Evolutionary conservation across 2,113 vertebrate species (phyloP).

Genomic region (Sciurus niger): DNA sequence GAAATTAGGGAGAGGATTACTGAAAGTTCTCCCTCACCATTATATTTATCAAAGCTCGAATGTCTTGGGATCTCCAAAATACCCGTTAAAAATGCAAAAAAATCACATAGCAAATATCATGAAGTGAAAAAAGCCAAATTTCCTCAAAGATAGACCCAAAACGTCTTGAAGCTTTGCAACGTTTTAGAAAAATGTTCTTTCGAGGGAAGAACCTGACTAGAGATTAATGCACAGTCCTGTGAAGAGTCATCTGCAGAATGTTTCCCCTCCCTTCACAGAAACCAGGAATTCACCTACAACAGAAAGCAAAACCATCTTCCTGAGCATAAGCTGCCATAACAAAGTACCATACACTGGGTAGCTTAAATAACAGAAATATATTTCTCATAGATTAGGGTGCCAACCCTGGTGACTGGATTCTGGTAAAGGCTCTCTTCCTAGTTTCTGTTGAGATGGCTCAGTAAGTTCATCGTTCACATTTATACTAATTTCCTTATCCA

Average conservation of each 20-base stretch:
- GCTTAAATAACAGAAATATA: background rate
- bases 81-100: background rate
- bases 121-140: conserved; percentile 52
- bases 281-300: background rate
- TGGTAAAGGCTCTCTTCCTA: too few species aligned
- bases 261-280: background rate
- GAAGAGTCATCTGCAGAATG: background rate
- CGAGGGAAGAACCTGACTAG: background rate
- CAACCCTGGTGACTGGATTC: too few species aligned
- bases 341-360: background rate
- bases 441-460: background rate
- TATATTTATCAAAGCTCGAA: background rate
- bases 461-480: background rate
- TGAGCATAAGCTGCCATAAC: background rate
- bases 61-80: background rate
- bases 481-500: background rate
- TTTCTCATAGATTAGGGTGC: background rate
- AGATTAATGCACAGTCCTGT: background rate
- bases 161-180: background rate
- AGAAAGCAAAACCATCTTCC: background rate
- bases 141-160: background rate
- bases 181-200: background rate
- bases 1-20: conserved; percentile 31
- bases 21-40: conserved; percentile 32
- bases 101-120: background rate